Evolutionary conservation across 2,888 invertebrate genomes (phyloP), one percentile per base, ranked within the genome.

Genomic region (Mamestra brassicae): DNA sequence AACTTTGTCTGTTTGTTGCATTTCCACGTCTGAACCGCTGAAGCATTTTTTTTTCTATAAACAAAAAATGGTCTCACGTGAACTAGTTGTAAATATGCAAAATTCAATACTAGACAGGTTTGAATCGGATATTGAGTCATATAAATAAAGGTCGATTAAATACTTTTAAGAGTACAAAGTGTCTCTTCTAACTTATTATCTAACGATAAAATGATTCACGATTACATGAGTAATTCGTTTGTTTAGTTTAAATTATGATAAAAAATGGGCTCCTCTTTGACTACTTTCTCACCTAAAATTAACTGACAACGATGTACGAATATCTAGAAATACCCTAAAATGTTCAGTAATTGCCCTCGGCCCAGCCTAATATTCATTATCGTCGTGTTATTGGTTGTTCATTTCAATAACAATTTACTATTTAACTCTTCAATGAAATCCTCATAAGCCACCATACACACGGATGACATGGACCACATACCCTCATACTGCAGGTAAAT

Each of bases 401-500:
- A 50, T 15, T n/a, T 36, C 2, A n/a, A 61, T n/a, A 71, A 64
- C 2, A 50, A 74, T 45, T 5, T 11, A 60, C 34, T 38, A 26
- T 50, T 50, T 76, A 36, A 58, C 55, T 72, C 58, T 45, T 71
- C 75, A 75, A 67, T 58, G 54, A 61, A 74, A 67, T 79, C 55
- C 62, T 57, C 71, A 58, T 66, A 81, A 66, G 65, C 50, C 68
- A 72, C 70, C 70, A 66, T 58, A 38, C 54, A 17, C 69, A 69
- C 63, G 50, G 63, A 50, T 69, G 69, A 69, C 69, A 57, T 76
- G 72, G 78, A 84, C 85, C 83, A 84, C 88, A 85, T 84, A 85
- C 84, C 86, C 83, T 77, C 82, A 80, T 81, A 76, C 66, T 87
- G 88, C 93, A 95, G 95, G 94, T 94, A 94, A 94, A 92, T 93